Conservation (phyloP, 2,888 invertebrate genomes). For the Ophioninae sp. region DNA sequence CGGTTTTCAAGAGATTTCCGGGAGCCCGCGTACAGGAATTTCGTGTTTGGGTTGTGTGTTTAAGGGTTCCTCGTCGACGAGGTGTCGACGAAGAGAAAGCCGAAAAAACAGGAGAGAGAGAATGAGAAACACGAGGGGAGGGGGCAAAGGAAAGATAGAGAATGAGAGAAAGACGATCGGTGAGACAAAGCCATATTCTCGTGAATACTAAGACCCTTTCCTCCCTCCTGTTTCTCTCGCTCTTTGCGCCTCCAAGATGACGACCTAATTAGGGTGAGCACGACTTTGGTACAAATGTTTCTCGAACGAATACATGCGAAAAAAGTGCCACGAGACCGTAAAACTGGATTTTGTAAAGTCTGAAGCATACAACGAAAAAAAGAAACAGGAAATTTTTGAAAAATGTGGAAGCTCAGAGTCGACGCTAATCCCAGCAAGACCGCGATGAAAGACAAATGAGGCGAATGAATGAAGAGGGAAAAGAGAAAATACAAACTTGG, state of each 20-base stretch:
- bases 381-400: background rate
- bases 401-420: background rate
- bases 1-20: conserved; percentile 37
- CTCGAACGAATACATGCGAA: conserved; percentile 52
- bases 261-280: conserved; percentile 75
- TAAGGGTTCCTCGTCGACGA: background rate
- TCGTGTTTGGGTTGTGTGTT: conserved; percentile 28
- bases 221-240: conserved; percentile 55
- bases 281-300: conserved; percentile 74
- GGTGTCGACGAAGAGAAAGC: conserved; percentile 1
- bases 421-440: conserved; percentile 15
- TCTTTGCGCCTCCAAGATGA: conserved; percentile 68
- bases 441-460: conserved; percentile 5
- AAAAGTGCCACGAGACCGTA: conserved; percentile 29
- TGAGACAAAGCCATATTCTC: conserved; percentile 50
- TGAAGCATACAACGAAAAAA: background rate
- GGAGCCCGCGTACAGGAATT: conserved; percentile 41
- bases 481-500: background rate
- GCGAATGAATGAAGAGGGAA: background rate
- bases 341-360: conserved; percentile 25
- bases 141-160: background rate
- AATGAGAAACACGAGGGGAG: background rate
- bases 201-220: conserved; percentile 11
- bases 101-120: background rate
- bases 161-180: conserved; percentile 1